phyloP scores from a whole-genome alignment of 2,113 vertebrate species.

The Ornithorhynchus anatinus region DNA sequence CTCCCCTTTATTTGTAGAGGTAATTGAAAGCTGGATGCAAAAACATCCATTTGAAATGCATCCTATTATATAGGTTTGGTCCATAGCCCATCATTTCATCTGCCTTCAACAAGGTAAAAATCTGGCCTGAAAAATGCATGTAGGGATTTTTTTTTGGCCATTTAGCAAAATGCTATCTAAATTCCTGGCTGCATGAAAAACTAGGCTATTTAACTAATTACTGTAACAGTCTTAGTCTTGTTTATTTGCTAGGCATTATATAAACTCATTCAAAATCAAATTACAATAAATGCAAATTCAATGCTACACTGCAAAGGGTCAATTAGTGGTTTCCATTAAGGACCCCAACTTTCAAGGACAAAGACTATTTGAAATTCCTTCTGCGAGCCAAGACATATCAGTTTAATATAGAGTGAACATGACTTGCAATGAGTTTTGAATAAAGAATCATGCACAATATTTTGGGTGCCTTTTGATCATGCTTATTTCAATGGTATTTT shows the following conservation, averaged over 20 bases:
- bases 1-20: too few relatives aligned
- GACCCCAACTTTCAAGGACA: slow-evolving; percentile 6
- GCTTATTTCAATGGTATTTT: not conserved
- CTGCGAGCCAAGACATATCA: not conserved
- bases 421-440: not conserved
- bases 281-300: slow-evolving; percentile 35
- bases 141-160: not conserved
- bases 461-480: not conserved
- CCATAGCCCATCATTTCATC: not conserved
- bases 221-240: not conserved
- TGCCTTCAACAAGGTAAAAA: slow-evolving; percentile 7
- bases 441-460: not conserved
- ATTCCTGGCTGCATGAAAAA: slow-evolving; percentile 12
- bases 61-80: not conserved
- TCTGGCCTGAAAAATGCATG: slow-evolving; percentile 28
- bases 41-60: too few relatives aligned
- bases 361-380: slow-evolving; percentile 5
- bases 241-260: slow-evolving; percentile 24
- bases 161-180: slow-evolving; percentile 16
- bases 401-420: slow-evolving; percentile 16
- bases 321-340: slow-evolving; percentile 27
- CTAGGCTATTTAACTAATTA: slow-evolving; percentile 28
- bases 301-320: not conserved
- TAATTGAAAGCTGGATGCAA: too few relatives aligned
- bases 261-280: slow-evolving; percentile 32